Evolutionary conservation across 2,113 vertebrate genomes (phyloP).

Genomic region (Brienomyrus longianalis): DNA sequence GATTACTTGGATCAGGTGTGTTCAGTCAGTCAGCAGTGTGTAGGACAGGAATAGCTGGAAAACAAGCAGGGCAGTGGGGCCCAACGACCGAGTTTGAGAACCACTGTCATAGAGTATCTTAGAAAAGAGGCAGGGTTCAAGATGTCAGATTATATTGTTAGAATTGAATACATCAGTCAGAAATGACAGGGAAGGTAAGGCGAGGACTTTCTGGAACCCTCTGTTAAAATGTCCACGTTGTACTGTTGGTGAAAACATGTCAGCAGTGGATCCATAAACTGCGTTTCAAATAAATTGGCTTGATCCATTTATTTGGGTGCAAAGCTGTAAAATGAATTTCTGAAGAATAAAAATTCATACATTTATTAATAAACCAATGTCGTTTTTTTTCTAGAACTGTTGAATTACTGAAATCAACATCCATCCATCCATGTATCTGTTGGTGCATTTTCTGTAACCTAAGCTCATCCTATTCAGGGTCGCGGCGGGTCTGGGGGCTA

Average conservation of each 20-base stretch:
- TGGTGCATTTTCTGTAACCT: background rate
- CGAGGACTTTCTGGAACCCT: background rate
- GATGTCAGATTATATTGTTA: background rate
- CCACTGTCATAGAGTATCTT: background rate
- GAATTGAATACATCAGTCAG: background rate
- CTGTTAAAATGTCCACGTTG: background rate
- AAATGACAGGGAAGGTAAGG: background rate
- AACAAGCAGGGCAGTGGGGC: no score
- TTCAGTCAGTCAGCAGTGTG: no score
- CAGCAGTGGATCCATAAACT: background rate
- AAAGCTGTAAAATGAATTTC: background rate
- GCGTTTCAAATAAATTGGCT: background rate
- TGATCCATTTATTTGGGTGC: background rate
- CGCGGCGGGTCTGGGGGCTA: background rate
- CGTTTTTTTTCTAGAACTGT: background rate
- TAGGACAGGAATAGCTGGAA: no score
- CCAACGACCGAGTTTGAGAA: no score
- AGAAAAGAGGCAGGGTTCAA: background rate
- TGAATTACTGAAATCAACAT: background rate
- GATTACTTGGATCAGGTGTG: no score
- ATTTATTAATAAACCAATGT: background rate
- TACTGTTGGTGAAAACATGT: background rate
- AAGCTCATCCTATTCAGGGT: background rate
- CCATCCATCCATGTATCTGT: background rate
- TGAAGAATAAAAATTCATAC: background rate